Evolutionary conservation across 1,140 invertebrate species (phyloP), one percentile per base, ranked within the genome.

Genomic region (Teleogryllus occipitalis): DNA sequence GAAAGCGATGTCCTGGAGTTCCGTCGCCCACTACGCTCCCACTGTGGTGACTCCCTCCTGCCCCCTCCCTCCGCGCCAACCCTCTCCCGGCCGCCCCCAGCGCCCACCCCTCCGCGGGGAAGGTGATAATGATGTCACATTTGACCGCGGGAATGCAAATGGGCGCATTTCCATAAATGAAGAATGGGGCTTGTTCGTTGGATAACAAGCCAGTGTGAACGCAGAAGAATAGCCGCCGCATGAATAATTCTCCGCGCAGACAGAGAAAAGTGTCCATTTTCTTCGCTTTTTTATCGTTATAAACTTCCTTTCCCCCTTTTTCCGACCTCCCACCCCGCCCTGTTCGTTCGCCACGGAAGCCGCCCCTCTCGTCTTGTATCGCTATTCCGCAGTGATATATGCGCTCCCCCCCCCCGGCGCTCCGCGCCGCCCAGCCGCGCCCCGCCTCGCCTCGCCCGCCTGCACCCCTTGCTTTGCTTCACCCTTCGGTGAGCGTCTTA

Each of bases 251-350:
- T 18, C 54, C 54, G 54, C 54, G 54, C 54, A 65, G 54, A 65
- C 54, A 65, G 54, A 65, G 54, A 65, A 65, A 65, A 65, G 54
- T 65, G 54, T 65, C 54, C 54, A 65, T 65, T 65, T 65, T 65
- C 54, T 65, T 65, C 54, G 54, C 54, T 65, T 65, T 65, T 65
- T 65, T 65, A 65, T 65, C 54, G 54, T 65, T 65, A 65, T 65
- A 65, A 65, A 65, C 54, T 65, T 65, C 54, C 54, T 65, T 65
- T 65, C 54, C 54, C 54, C 54, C 54, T 65, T 65, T 65, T 65
- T 7, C 54, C 10, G 10, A 2, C 18, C 54, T 14, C 7, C 54
- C 54, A 14, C 54, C 18, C 54, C 54, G 10, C 54, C 54, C 54
- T 54, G 54, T 10, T 14, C 18, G 54, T 10, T 65, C 54, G 54